Evolutionary conservation across 2,113 vertebrate genomes (phyloP), one percentile per base, ranked within the genome.

Genomic region (Lanius collurio): DNA sequence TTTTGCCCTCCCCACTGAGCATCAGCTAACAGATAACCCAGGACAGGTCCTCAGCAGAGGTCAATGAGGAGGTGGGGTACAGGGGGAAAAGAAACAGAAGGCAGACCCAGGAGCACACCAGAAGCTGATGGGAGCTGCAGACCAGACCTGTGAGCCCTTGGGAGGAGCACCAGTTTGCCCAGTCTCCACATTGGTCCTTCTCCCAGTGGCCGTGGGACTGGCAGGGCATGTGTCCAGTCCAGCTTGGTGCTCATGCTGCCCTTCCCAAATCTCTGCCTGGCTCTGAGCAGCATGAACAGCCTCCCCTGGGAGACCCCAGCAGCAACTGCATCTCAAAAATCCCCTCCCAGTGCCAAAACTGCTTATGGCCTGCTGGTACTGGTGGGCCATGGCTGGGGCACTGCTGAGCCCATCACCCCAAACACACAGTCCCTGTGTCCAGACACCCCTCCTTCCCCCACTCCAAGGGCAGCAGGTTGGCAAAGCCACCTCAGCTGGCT

Each of bases 1-100:
- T 76, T 63, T 86, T 0, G 0, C 9, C 15, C 39, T 78, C 60
- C 39, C 10, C 0, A 0, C 28, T 30, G 57, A 76, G 44, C 39
- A 13, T 33, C 47, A 44, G 75, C 31, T 39, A 7, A 56, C 0
- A 8, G 63, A 42, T 20, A 71, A 67, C 17, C 24, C 33, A 2
- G 37, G 50, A 56, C 20, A 57, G 49, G 64, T 49, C 24, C 55
- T 82, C 4, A 3, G 44, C 64, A 50, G 44, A 31, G 28, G 13
- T n/a, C 64, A 30, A 2, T 0, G 11, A 67, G 19, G 9, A 12
- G 3, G 16, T 24, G 30, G 13, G 22, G 13, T 73, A 41, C 27
- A 68, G 23, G 18, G 19, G 21, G 2, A 10, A 20, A 44, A 69
- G 39, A 21, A 31, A 8, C 23, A 76, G n/a, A 49, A 84, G 20